phyloP scores from a whole-genome alignment of 2,888 invertebrate genomes.

The Hyposoter didymator region DNA sequence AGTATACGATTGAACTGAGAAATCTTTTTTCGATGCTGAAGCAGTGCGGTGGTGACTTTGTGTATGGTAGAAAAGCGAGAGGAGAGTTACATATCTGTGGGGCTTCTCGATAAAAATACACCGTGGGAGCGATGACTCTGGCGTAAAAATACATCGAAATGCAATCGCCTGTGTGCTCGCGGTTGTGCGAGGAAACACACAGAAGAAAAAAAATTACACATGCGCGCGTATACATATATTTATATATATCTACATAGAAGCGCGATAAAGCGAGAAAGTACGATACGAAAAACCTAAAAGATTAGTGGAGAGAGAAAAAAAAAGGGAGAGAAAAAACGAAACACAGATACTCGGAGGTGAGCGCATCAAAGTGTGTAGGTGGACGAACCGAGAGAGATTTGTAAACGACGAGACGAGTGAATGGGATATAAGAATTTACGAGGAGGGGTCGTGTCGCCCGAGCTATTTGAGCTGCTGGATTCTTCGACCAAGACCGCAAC shows the following conservation, averaged over 20 bases:
- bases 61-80: constrained; percentile 16
- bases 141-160: constrained; percentile 83
- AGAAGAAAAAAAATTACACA: constrained; percentile 27
- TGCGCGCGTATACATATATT: constrained; percentile 34
- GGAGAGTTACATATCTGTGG: constrained; percentile 77
- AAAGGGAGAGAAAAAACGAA: constrained; percentile 67
- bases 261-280: constrained; percentile 51
- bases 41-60: constrained; percentile 55
- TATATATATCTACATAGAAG: constrained; percentile 63
- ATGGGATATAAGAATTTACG: constrained; percentile 75
- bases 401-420: constrained; percentile 73
- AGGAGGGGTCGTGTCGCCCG: constrained; percentile 59
- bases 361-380: constrained; percentile 54
- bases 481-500: constrained; percentile 1
- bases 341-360: constrained; percentile 61
- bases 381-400: constrained; percentile 67
- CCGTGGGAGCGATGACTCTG: constrained; percentile 84
- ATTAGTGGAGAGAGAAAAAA: constrained; percentile 65
- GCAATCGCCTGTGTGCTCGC: constrained; percentile 75
- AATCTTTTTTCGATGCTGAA: constrained; percentile 56
- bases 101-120: constrained; percentile 80
- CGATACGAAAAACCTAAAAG: constrained; percentile 53
- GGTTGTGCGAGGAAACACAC: constrained; percentile 54
- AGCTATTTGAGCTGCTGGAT: constrained; percentile 44
- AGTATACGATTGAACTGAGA: constrained; percentile 1